Evolutionary conservation across 2,113 vertebrate genomes (phyloP), one percentile per base, ranked within the genome.

Genomic region (Colaptes auratus): DNA sequence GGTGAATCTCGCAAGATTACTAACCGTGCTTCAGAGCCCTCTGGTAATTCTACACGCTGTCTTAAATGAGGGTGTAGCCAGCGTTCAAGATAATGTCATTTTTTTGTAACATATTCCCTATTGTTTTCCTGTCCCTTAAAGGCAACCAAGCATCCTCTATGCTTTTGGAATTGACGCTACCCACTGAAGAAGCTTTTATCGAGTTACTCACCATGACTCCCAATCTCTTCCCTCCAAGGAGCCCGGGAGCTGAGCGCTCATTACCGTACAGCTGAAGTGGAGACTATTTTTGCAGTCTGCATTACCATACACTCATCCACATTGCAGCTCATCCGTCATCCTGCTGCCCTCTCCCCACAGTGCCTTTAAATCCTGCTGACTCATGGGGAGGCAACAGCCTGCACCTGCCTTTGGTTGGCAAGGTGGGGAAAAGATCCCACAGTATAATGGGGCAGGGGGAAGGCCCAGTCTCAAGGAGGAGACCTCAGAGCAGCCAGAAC

Each of bases 181-280:
- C 36, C 94, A 90, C 91, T 93, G 93, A 92, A 93, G 88, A 90
- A 92, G 95, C 93, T 95, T 95, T 94, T 95, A 96, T 92, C 2
- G 17, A 95, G 93, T 97, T 95, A 92, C 86, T 93, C 94, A 95
- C 94, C 66, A 72, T 93, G 93, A 95, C 90, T 97, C 94, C 95
- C 95, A 82, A 70, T 92, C 90, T 95, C 80, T 94, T 88, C 83
- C 86, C 96, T 95, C 94, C 83, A 70, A 95, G 93, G 92, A 94
- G 92, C 86, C 88, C 3, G 4, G 53, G 75, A 95, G 73, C 93
- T 95, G 89, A 61, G 72, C 0, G 1, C 88, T 95, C 94, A 92
- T 94, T 88, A 69, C 63, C 0, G 13, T 86, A 72, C 35, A 76
- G 77, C 83, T 88, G 76, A 94, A 94, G 90, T 86, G 86, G 50